Evolutionary conservation across 2,113 vertebrate genomes (phyloP).

Genomic region (Typhlomys cinereus): DNA sequence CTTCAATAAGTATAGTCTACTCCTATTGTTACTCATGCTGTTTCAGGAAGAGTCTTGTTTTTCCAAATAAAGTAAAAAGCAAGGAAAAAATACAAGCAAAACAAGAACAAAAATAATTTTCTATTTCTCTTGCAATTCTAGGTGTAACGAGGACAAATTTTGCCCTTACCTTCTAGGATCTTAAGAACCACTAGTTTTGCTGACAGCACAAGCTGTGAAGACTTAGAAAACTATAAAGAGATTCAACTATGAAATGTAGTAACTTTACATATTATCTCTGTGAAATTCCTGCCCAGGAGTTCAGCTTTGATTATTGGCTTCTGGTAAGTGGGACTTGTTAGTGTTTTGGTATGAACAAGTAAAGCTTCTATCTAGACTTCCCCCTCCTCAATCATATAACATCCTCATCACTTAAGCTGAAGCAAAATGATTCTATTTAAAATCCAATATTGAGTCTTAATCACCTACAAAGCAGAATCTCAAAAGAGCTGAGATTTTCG

Average conservation of each 20-base stretch:
- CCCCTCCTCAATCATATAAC: background rate
- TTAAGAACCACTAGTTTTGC: background rate
- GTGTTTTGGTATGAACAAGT: background rate
- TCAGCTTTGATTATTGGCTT: background rate
- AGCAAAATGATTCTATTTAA: background rate
- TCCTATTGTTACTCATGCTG: background rate
- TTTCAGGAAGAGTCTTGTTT: background rate
- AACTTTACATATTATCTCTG: background rate
- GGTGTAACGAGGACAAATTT: background rate
- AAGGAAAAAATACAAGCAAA: background rate
- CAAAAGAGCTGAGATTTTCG: background rate
- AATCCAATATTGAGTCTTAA: slow-evolving; percentile 43
- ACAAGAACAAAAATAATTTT: background rate
- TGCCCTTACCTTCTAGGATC: background rate
- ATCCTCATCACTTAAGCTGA: background rate
- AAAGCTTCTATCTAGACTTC: background rate
- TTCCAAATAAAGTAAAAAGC: background rate
- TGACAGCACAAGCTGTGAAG: background rate
- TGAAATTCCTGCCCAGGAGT: background rate
- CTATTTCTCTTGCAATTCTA: background rate
- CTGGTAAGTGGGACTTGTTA: background rate
- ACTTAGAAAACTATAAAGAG: background rate
- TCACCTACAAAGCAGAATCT: background rate
- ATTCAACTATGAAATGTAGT: background rate
- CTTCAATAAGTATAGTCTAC: background rate